A percentile compares a stretch with the other conserved stretches of the same genome.
Evolutionary conservation across 2,797 vertebrate genomes (phyloP).

Genomic region (Spondyliosoma cantharus): DNA sequence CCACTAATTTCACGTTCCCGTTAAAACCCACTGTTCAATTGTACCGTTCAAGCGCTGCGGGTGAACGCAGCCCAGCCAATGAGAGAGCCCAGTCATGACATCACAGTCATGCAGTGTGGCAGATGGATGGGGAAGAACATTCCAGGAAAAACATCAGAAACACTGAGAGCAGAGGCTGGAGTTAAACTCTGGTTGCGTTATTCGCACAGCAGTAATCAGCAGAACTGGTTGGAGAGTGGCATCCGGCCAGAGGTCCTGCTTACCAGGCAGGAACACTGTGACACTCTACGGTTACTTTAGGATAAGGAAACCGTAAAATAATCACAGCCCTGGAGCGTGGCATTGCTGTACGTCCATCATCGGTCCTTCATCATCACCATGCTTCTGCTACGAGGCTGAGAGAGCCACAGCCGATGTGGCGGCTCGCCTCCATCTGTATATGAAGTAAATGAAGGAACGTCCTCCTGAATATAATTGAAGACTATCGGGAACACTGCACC

Average conservation of each 20-base stretch:
- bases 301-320: slow-evolving; percentile 68
- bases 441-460: slow-evolving; percentile 47
- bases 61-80: slow-evolving; percentile 70
- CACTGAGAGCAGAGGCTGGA: slow-evolving; percentile 47
- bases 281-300: slow-evolving; percentile 62
- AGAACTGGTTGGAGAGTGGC: slow-evolving; percentile 59
- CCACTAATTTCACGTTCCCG: slow-evolving; percentile 85
- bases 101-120: slow-evolving; percentile 75
- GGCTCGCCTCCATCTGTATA: slow-evolving; percentile 45
- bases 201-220: slow-evolving; percentile 65
- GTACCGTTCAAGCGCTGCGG: slow-evolving; percentile 69
- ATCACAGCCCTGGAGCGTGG: slow-evolving; percentile 43
- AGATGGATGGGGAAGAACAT: slow-evolving; percentile 56
- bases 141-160: slow-evolving; percentile 77
- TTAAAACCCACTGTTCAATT: slow-evolving; percentile 74
- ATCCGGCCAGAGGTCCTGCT: slow-evolving; percentile 59
- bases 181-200: slow-evolving; percentile 64
- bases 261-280: slow-evolving; percentile 61
- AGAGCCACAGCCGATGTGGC: slow-evolving; percentile 57
- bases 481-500: slow-evolving; percentile 33
- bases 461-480: slow-evolving; percentile 41
- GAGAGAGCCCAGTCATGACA: slow-evolving; percentile 74
- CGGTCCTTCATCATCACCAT: slow-evolving; percentile 54
- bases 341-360: slow-evolving; percentile 59
- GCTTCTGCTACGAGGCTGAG: slow-evolving; percentile 43